Conservation (phyloP, 2,113 vertebrate species). For the Mobula birostris region DNA sequence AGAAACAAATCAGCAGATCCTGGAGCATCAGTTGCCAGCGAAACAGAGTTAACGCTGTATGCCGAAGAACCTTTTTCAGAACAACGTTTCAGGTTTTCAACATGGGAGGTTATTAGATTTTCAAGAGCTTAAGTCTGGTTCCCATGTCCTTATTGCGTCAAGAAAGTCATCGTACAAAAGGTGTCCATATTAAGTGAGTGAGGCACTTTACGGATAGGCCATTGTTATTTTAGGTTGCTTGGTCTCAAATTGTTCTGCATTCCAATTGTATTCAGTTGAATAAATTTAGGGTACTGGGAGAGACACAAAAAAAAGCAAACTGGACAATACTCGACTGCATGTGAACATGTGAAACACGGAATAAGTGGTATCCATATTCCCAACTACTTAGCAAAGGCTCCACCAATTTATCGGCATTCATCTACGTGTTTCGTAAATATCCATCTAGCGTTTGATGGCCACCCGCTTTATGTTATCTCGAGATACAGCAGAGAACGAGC, state of each 20-base stretch:
- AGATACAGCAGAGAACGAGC: too few relatives aligned
- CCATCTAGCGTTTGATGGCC: not conserved
- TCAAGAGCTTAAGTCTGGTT: not conserved
- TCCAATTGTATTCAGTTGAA: not conserved
- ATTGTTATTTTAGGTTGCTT: not conserved
- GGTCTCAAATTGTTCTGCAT: not conserved
- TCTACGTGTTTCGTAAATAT: not conserved
- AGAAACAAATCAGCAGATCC: too few relatives aligned
- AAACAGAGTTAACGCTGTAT: too few relatives aligned
- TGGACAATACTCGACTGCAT: not conserved
- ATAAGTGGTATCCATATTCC: not conserved
- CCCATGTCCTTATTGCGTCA: not conserved
- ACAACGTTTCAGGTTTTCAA: too few relatives aligned
- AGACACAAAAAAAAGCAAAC: not conserved
- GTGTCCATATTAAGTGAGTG: not conserved
- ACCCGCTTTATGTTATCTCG: not conserved
- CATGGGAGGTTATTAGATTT: too few relatives aligned
- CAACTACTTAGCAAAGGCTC: not conserved
- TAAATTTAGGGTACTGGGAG: not conserved
- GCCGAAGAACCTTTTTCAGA: too few relatives aligned
- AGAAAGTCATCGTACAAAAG: not conserved
- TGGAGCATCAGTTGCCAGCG: too few relatives aligned
- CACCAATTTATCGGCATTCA: not conserved
- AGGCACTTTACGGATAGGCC: not conserved
- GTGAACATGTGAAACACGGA: not conserved